These are phyloP conservation scores for Lindbergichthys nudifrons DNA, from an alignment of 2,797 vertebrate genomes.

Conservation along the genomic window DNA sequence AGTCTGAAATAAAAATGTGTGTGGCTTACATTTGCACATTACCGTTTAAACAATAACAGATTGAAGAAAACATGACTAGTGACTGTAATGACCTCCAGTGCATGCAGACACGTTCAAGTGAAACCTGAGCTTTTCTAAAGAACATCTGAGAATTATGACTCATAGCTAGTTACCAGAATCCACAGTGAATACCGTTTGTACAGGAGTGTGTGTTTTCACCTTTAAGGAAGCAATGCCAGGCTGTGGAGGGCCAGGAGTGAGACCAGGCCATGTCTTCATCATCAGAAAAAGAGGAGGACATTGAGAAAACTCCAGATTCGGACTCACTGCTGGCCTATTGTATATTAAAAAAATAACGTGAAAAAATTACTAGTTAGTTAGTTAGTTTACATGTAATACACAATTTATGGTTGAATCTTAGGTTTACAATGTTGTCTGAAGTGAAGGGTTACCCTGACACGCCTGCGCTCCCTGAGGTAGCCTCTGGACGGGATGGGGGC, in stretches of 20 bases:
- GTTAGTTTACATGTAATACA: background rate
- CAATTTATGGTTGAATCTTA: background rate
- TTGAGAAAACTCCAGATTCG: slow-evolving; percentile 96
- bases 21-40: background rate
- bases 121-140: too few relatives aligned
- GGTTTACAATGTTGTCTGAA: slow-evolving; percentile 9
- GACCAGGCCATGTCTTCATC: slow-evolving; percentile 99
- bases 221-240: slow-evolving; percentile 99
- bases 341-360: slow-evolving; percentile 26
- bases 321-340: slow-evolving; percentile 94
- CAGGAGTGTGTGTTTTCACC: slow-evolving; percentile 77
- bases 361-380: background rate
- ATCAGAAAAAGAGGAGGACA: slow-evolving; percentile 96
- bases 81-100: background rate
- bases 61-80: background rate
- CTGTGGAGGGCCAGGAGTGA: slow-evolving; percentile 96
- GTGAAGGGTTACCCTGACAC: slow-evolving; percentile 80
- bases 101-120: too few relatives aligned
- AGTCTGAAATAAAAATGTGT: too few relatives aligned
- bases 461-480: slow-evolving; percentile 91
- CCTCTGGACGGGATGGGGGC: slow-evolving; percentile 90
- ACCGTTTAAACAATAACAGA: background rate
- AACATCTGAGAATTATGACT: too few relatives aligned
- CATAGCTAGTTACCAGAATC: too few relatives aligned
- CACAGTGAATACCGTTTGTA: background rate